Percentiles rank a stretch among this genome's conserved stretches.
Conservation (phyloP, 2,797 vertebrate species). For the Urocyon cinereoargenteus region DNA sequence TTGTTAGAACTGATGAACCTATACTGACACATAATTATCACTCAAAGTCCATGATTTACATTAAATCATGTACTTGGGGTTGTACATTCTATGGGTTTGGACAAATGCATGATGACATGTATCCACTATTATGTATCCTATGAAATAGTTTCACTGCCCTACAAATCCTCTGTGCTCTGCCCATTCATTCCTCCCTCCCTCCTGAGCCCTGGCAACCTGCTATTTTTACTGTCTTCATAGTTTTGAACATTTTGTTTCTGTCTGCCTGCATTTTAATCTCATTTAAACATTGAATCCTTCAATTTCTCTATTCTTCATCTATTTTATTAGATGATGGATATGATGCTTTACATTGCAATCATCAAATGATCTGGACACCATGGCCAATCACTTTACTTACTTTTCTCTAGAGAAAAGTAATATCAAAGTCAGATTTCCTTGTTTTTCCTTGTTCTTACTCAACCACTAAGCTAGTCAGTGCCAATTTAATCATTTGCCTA, state of each 20-base stretch:
- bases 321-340: not conserved
- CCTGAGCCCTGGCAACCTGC: not conserved
- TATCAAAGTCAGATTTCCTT: not conserved
- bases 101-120: not conserved
- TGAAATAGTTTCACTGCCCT: not conserved
- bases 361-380: not conserved
- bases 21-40: not conserved
- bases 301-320: not conserved
- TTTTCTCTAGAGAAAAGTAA: not conserved
- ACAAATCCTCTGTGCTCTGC: not conserved
- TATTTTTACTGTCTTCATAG: not conserved
- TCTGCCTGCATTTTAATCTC: not conserved
- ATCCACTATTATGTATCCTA: not conserved
- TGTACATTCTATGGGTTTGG: not conserved
- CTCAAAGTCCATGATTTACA: not conserved
- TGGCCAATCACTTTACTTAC: not conserved
- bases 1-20: not conserved
- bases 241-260: not conserved
- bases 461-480: not conserved
- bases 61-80: not conserved
- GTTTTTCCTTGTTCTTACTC: not conserved
- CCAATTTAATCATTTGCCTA: not conserved
- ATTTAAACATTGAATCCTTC: not conserved
- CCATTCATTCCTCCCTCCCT: not conserved
- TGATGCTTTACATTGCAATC: not conserved